Evolutionary conservation across 1,140 invertebrate genomes (phyloP), one percentile per base, ranked within the genome.

Genomic region (Epicauta chinensis): DNA sequence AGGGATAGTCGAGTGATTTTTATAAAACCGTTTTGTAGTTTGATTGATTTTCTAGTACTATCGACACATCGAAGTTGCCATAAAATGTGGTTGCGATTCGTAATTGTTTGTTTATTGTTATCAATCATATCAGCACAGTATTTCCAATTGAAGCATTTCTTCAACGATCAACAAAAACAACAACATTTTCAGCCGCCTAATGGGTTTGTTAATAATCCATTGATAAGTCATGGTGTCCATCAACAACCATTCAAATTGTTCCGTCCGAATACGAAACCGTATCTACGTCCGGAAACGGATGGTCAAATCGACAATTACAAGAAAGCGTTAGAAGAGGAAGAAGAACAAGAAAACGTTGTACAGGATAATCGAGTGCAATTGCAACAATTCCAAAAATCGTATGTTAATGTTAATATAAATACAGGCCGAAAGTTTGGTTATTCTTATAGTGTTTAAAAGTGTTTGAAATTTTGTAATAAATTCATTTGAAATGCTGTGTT

Each of bases 271-370:
- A 38, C 23, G 12, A 29, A 30, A 16, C 50, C 4, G 7, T 5
- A 42, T 38, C 34, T 45, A 39, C 50, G 35, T 31, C 40, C 50
- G 14, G 40, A 36, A 14, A 52, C 50, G 10, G 41, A 34, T 14
- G 50, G 50, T 10, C 50, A 52, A 37, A 15, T 52, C 30, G 17
- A 32, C 32, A 52, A 45, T 45, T 43, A 43, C 39, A 36, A 29
- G 16, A 45, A 52, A 16, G 40, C 41, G 2, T 30, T 52, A 16
- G 41, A 44, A 5, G 50, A 44, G 36, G 41, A 52, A 39, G 32
- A 40, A 31, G 34, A 31, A 41, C 38, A 51, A 17, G 39, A 30
- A 9, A 39, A 43, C 35, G 36, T 17, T 16, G 32, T 12, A 2
- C 14, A 40, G 14, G 37, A 47, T 34, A 1, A 23, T 23, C 17